Conservation (phyloP, 2,888 invertebrate genomes). For the Cheilosia vernalis region DNA sequence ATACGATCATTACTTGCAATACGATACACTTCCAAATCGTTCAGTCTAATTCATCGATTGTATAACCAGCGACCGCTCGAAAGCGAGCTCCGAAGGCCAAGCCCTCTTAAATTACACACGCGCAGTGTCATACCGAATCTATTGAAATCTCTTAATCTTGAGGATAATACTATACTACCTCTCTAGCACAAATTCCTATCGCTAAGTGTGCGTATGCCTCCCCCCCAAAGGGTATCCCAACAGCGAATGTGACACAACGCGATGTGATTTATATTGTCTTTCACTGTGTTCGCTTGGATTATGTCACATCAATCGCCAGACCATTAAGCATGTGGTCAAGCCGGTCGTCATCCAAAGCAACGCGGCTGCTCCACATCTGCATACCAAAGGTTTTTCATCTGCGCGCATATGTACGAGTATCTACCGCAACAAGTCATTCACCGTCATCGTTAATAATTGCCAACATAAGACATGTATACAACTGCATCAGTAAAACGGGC, state of each 20-base stretch:
- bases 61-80: conserved; percentile 12
- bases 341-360: conserved; percentile 49
- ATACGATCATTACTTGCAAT: conserved; percentile 6
- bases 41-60: conserved; percentile 35
- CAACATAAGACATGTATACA: neutral
- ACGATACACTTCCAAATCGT: conserved; percentile 17
- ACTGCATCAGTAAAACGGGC: conserved; percentile 15
- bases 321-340: conserved; percentile 67
- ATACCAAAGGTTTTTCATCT: conserved; percentile 42
- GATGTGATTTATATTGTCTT: conserved; percentile 59
- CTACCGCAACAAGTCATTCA: conserved; percentile 59
- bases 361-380: conserved; percentile 46
- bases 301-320: conserved; percentile 71
- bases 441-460: conserved; percentile 63
- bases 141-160: conserved; percentile 36
- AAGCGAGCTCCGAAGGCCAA: conserved; percentile 37
- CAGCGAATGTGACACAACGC: conserved; percentile 1
- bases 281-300: conserved; percentile 55
- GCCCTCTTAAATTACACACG: conserved; percentile 37
- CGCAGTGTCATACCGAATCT: conserved; percentile 38
- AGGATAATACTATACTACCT: conserved; percentile 3
- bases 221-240: conserved; percentile 1
- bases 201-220: neutral
- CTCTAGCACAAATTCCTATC: conserved; percentile 28
- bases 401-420: conserved; percentile 6